Evolutionary conservation across 2,888 invertebrate species (phyloP).

Genomic region (Erebia epiphron): DNA sequence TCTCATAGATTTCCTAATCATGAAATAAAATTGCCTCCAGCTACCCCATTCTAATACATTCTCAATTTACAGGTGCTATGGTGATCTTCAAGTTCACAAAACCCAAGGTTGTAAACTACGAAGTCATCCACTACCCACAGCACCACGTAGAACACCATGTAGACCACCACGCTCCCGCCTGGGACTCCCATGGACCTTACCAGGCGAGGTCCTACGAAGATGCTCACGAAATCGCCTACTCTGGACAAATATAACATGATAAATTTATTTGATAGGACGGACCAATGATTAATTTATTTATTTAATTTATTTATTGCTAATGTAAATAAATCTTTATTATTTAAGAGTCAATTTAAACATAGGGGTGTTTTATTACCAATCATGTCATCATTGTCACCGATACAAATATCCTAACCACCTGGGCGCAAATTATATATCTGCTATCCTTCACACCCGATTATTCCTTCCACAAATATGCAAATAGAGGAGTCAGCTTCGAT

Average conservation of each 20-base stretch:
- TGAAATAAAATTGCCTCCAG: not conserved
- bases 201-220: conserved; percentile 84
- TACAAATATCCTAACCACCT: not conserved
- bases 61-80: conserved; percentile 82
- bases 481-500: not conserved
- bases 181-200: conserved; percentile 83
- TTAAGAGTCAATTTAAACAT: conserved; percentile 66
- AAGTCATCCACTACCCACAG: conserved; percentile 92
- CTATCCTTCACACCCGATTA: not conserved
- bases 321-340: conserved; percentile 76
- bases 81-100: conserved; percentile 94
- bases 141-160: conserved; percentile 87
- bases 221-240: conserved; percentile 84
- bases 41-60: not conserved
- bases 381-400: not conserved
- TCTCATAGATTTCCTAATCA: not conserved
- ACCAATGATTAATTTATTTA: conserved; percentile 76
- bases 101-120: conserved; percentile 93
- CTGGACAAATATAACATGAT: conserved; percentile 70
- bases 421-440: not conserved
- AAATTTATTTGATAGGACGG: conserved; percentile 62
- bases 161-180: conserved; percentile 81
- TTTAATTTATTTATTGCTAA: conserved; percentile 73
- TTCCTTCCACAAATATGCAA: not conserved
- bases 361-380: conserved; percentile 47